These are phyloP conservation scores for Carterocephalus palaemon DNA, from an alignment of 2,888 invertebrate genomes.

Conservation along the genomic window DNA sequence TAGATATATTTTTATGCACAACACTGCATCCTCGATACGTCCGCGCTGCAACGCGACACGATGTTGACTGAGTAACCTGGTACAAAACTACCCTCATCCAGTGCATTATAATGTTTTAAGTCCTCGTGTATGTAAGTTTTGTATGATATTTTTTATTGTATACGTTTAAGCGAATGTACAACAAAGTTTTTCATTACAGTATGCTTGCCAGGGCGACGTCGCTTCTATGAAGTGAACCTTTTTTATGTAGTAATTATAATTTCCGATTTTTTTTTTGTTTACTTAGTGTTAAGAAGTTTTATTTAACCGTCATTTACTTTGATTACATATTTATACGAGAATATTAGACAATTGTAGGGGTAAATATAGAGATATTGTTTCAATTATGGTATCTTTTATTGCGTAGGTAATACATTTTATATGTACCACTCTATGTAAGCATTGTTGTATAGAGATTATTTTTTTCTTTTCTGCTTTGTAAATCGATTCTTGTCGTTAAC, in stretches of 20 bases:
- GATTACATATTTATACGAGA: conserved; percentile 51
- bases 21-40: conserved; percentile 61
- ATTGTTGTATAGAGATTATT: conserved; percentile 51
- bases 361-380: conserved; percentile 58
- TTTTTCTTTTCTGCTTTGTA: conserved; percentile 44
- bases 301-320: conserved; percentile 44
- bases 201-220: conserved; percentile 58
- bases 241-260: conserved; percentile 36
- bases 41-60: conserved; percentile 46
- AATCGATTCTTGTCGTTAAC: conserved; percentile 33
- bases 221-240: conserved; percentile 69
- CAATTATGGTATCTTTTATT: conserved; percentile 46
- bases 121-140: conserved; percentile 62
- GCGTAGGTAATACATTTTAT: conserved; percentile 44
- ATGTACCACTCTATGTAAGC: conserved; percentile 42
- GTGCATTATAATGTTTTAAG: conserved; percentile 69
- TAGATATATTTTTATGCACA: conserved; percentile 59
- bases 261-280: conserved; percentile 34
- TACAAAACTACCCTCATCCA: conserved; percentile 70
- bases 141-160: conserved; percentile 62
- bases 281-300: conserved; percentile 41
- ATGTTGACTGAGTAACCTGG: conserved; percentile 60
- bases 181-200: conserved; percentile 44
- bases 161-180: conserved; percentile 56
- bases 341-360: conserved; percentile 58